Conservation (phyloP, 2,797 vertebrate genomes). For the Hydrolagus colliei region DNA sequence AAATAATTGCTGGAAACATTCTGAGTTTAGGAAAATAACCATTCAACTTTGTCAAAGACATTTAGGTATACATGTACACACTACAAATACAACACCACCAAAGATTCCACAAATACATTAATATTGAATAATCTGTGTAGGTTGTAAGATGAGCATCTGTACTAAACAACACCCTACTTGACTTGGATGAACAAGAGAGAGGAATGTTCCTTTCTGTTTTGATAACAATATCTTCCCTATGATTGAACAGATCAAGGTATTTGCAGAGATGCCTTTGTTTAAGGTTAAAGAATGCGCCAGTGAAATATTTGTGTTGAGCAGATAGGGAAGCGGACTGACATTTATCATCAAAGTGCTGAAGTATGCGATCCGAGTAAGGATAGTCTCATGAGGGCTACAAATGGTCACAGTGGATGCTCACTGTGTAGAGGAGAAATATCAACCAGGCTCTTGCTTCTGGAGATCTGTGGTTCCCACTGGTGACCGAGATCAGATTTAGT, state of each 20-base stretch:
- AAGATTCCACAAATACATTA: no score
- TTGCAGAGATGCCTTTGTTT: background rate
- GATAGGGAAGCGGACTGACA: background rate
- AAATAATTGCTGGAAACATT: background rate
- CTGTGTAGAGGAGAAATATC: no score
- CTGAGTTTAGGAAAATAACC: background rate
- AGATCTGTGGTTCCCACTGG: no score
- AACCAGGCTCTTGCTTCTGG: no score
- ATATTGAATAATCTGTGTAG: background rate
- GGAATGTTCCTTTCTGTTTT: background rate
- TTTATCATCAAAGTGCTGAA: background rate
- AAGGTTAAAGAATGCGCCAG: background rate
- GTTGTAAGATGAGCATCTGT: background rate
- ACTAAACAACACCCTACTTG: background rate
- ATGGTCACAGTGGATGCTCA: no score
- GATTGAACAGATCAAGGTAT: no score
- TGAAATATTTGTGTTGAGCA: background rate
- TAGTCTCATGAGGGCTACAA: no score
- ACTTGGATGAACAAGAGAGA: background rate
- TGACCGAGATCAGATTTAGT: no score
- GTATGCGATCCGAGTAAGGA: no score
- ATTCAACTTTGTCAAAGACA: background rate
- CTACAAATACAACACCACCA: no score
- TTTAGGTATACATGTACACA: no score
- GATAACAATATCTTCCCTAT: no score